A percentile compares a stretch with the other conserved stretches of the same genome.
Evolutionary conservation across 2,797 vertebrate genomes (phyloP).

Genomic region (Heliangelus exortis): DNA sequence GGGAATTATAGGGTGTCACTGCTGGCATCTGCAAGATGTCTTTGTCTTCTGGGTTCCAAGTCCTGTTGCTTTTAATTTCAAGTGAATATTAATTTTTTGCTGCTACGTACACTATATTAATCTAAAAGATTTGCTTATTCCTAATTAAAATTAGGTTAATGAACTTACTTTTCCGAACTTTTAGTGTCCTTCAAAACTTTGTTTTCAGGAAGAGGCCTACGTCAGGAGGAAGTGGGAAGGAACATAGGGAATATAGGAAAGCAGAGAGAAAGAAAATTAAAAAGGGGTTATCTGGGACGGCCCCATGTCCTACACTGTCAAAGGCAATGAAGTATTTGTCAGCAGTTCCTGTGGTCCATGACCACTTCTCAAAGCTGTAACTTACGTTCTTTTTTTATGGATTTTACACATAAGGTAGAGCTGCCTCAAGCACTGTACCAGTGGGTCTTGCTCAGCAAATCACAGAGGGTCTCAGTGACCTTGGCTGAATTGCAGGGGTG

Average conservation of each 20-base stretch:
- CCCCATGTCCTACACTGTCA: neutral
- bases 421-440: neutral
- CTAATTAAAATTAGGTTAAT: slow-evolving; percentile 23
- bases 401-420: neutral
- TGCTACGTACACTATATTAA: neutral
- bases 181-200: neutral
- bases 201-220: neutral
- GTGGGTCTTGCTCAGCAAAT: neutral
- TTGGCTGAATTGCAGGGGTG: neutral
- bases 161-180: neutral
- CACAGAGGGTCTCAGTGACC: neutral
- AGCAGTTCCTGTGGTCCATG: neutral
- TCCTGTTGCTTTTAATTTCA: slow-evolving; percentile 24
- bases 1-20: neutral
- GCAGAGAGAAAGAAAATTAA: neutral
- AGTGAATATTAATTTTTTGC: neutral
- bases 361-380: neutral
- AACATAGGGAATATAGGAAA: neutral
- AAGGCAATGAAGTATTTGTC: neutral
- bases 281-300: neutral
- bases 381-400: neutral
- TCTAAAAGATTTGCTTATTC: slow-evolving; percentile 19
- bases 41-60: slow-evolving; percentile 21
- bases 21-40: neutral
- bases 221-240: neutral